phyloP scores from a whole-genome alignment of 2,797 vertebrate species.

The Anguilla obscura region DNA sequence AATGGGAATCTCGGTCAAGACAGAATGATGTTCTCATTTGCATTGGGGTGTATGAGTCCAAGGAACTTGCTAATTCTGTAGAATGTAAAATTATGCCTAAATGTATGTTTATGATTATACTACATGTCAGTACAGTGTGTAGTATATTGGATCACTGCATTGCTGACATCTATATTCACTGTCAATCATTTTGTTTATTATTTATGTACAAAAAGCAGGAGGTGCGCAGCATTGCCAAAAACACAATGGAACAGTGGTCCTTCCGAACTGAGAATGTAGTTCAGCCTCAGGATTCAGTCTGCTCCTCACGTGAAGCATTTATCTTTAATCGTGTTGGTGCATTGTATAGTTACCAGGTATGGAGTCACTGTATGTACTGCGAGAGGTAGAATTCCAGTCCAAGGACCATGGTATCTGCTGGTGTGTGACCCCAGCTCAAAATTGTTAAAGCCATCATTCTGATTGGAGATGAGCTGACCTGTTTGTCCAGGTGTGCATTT shows the following conservation, averaged over 20 bases:
- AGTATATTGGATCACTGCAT: not conserved
- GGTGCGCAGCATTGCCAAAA: not conserved
- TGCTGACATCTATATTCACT: not conserved
- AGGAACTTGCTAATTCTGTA: not conserved
- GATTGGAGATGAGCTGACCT: not conserved
- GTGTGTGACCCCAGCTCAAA: not conserved
- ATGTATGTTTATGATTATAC: not conserved
- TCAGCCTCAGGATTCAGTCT: not conserved
- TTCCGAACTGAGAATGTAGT: not conserved
- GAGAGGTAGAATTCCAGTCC: not conserved
- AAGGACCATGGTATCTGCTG: not conserved
- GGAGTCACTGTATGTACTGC: constrained; percentile 42
- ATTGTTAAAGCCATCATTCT: not conserved
- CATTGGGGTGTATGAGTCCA: not conserved
- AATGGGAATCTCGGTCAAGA: constrained; percentile 64
- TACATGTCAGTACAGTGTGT: not conserved
- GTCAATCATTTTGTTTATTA: not conserved
- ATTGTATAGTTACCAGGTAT: constrained; percentile 22
- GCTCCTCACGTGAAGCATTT: constrained; percentile 43
- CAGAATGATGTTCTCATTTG: constrained; percentile 35
- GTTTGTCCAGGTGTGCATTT: not conserved
- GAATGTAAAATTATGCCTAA: not conserved
- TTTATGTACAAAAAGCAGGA: not conserved
- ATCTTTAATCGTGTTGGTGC: constrained; percentile 62
- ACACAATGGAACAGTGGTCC: not conserved